These are phyloP conservation scores for Sebastes vulpes DNA, from an alignment of 2,797 vertebrate genomes.

Conservation along the genomic window DNA sequence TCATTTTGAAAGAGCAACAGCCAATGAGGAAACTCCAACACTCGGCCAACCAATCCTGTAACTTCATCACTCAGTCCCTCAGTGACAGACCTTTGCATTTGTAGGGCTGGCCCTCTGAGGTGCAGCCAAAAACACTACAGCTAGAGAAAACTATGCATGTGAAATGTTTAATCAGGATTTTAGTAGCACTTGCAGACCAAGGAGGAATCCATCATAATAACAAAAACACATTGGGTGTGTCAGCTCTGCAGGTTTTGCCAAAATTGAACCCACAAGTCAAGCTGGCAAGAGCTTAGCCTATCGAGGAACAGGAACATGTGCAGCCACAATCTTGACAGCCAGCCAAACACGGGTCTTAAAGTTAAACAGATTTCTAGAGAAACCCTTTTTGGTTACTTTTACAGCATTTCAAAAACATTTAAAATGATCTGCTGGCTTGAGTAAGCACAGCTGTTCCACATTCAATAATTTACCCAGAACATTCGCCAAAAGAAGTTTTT, in stretches of 20 bases:
- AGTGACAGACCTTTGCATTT: no score
- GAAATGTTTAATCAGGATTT: not conserved
- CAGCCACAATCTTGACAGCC: not conserved
- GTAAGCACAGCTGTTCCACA: not conserved
- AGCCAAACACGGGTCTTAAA: not conserved
- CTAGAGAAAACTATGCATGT: not conserved
- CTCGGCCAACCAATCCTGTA: no score
- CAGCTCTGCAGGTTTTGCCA: not conserved
- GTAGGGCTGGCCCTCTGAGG: no score
- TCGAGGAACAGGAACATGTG: not conserved
- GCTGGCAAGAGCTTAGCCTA: not conserved
- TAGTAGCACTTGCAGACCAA: not conserved
- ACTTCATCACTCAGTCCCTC: not conserved
- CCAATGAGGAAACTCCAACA: no score
- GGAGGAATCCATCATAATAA: not conserved
- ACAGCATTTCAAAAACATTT: not conserved
- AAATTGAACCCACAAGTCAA: slow-evolving; percentile 1
- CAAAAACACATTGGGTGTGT: not conserved
- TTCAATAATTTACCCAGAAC: not conserved
- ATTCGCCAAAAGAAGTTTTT: not conserved
- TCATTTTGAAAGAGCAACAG: no score
- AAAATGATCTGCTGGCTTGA: not conserved
- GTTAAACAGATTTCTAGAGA: not conserved
- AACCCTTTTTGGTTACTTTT: not conserved
- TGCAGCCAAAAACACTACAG: not conserved